Base-by-base conservation (phyloP, 2,888 invertebrate species). In the Platycheirus albimanus region DNA sequence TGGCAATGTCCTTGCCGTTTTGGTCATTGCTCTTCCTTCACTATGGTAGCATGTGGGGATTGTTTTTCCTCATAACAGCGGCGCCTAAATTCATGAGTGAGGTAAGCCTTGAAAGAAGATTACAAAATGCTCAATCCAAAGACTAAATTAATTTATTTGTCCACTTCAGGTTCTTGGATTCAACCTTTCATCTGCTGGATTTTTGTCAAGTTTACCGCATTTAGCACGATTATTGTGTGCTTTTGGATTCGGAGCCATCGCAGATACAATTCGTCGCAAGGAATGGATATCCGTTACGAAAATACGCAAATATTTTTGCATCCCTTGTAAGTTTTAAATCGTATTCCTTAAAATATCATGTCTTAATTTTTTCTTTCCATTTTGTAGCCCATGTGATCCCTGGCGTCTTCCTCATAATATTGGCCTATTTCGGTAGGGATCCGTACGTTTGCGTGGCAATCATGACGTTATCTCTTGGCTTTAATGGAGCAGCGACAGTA, bases 61-160 rank as follows among this genome's bases (percentile, higher is more conserved):
- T 96, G 28, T 95, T 94, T 89, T 95, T 96, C 88, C 92, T 95
- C 56, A 93, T 95, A 90, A 95, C 95, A 0, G 94, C 94, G 38
- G 95, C 95, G 49, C 95, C 95, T 5, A 94, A 95, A 86, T 96
- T 94, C 88, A 92, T 96, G 87, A 94, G 95, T 45, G 94, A 94
- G 86, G 92, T 89, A 61, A 81, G 49, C 66, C 33, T n/a, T 30
- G 1, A 7, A n/a, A n/a, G n/a, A n/a, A n/a, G 2, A 8, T 3
- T 19, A 1, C 0, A 7, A n/a, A 11, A 11, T 4, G 0, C 4
- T 5, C n/a, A 0, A 3, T 2, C 0, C 1, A 13, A 3, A 4
- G 0, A 1, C 0, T 15, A 15, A 43, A 41, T 4, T 28, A 20
- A 6, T 11, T 64, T n/a, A n/a, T n/a, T 13, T 15, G 19, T 69